Percentiles rank a stretch among this genome's conserved stretches.
Evolutionary conservation across 2,113 vertebrate genomes (phyloP).

Genomic region (Ciconia boyciana): DNA sequence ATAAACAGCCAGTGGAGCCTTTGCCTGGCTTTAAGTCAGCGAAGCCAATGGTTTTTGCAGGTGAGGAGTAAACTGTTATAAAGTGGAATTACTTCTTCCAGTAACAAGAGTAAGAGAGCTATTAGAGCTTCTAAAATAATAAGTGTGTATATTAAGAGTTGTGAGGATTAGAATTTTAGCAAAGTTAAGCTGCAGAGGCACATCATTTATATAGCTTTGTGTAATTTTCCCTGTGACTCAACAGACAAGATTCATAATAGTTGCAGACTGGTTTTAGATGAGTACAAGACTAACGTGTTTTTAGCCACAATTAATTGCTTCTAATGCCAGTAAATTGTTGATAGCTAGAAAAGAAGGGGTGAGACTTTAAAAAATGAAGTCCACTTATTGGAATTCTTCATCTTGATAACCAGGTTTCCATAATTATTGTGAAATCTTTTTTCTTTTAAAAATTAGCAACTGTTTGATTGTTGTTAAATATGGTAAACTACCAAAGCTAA

Average conservation of each 20-base stretch:
- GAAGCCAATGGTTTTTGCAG: constrained; percentile 98
- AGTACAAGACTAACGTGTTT: background rate
- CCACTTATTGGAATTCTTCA: background rate
- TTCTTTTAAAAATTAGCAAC: background rate
- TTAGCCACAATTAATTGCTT: background rate
- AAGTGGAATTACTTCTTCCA: background rate
- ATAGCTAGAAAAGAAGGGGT: background rate
- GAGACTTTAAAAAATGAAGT: background rate
- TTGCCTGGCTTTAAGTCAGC: constrained; percentile 93
- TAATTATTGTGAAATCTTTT: background rate
- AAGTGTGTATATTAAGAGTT: background rate
- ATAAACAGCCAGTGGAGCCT: constrained; percentile 87
- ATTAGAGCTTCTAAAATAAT: background rate
- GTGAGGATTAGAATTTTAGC: background rate
- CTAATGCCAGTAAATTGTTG: background rate
- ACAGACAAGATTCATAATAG: background rate
- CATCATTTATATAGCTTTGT: background rate
- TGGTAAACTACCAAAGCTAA: background rate
- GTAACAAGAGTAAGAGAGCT: background rate
- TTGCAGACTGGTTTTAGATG: background rate
- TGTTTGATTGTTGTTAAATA: background rate
- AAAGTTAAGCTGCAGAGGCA: background rate
- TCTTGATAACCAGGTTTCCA: background rate
- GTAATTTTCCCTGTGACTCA: background rate
- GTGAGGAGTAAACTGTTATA: constrained; percentile 71